A percentile compares a stretch with the other conserved stretches of the same genome.
phyloP scores from a whole-genome alignment of 2,113 vertebrate genomes.

The Leucosticte australis region DNA sequence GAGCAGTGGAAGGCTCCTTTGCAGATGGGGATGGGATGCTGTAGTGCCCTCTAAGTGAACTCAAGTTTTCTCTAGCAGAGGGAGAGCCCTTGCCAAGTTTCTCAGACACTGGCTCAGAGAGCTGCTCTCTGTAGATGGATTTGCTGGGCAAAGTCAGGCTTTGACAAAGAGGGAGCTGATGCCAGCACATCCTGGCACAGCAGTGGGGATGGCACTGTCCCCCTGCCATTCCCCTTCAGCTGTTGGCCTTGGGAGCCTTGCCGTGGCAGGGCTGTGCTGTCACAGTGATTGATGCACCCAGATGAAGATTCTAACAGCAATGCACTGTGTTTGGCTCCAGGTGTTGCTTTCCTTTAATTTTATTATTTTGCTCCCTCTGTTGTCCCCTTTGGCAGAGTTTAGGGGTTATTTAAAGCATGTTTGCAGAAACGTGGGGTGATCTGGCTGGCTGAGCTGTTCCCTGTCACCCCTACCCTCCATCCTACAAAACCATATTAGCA shows the following conservation, averaged over 20 bases:
- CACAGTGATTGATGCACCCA: conserved; percentile 11
- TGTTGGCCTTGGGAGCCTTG: neutral
- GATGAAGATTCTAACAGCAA: neutral
- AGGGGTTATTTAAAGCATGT: neutral
- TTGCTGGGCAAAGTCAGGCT: conserved; percentile 14
- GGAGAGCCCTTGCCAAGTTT: conserved; percentile 27
- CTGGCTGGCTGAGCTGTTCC: neutral
- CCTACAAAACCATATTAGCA: neutral
- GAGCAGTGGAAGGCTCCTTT: neutral
- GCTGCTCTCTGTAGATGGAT: neutral
- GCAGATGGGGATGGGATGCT: neutral
- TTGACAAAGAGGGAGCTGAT: conserved; percentile 3
- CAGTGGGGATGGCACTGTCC: neutral
- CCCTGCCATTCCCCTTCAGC: neutral
- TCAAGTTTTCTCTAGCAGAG: neutral
- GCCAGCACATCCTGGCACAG: neutral
- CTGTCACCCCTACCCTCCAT: neutral
- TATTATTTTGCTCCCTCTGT: neutral
- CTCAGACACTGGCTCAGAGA: neutral
- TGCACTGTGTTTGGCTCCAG: neutral
- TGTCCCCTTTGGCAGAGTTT: neutral
- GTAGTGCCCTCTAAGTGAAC: conserved; percentile 48
- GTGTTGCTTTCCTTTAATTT: neutral
- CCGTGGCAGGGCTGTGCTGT: neutral
- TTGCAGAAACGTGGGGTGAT: neutral